These are phyloP conservation scores for Aphrocallistes beatrix DNA, from an alignment of 37 sponge, comb jelly and placozoan genomes.

Conservation along the genomic window DNA sequence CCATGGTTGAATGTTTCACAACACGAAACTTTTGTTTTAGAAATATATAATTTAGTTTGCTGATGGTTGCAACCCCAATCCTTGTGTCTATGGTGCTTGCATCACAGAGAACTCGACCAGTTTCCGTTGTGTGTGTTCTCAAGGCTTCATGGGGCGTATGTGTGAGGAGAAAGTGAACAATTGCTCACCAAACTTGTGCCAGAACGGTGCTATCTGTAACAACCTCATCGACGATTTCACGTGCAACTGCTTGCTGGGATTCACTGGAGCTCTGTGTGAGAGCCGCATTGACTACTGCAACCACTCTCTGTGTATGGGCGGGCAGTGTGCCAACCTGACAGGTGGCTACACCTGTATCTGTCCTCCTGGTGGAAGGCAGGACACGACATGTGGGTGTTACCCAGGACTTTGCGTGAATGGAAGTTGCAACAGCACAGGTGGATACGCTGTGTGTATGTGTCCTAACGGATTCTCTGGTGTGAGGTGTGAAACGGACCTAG, in stretches of 20 bases:
- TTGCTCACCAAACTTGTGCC: background rate
- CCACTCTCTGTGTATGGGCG: background rate
- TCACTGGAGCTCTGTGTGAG: constrained; percentile 20
- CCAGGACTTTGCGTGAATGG: constrained; percentile 4
- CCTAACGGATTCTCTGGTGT: constrained; percentile 17
- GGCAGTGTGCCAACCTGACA: background rate
- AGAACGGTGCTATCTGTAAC: constrained; percentile 2
- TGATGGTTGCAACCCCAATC: constrained; percentile 16
- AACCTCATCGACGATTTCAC: constrained; percentile 16
- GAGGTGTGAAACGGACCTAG: constrained; percentile 11
- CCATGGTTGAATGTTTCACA: background rate
- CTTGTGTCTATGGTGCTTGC: constrained; percentile 33
- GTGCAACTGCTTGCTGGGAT: constrained; percentile 24
- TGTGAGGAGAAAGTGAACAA: constrained; percentile 32
- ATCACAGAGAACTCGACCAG: constrained; percentile 4
- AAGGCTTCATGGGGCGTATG: constrained; percentile 26
- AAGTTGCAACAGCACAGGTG: background rate
- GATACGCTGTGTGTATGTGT: constrained; percentile 21
- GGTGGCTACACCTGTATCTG: background rate
- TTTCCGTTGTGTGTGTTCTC: constrained; percentile 36
- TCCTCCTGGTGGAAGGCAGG: background rate
- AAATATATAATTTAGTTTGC: too few relatives aligned
- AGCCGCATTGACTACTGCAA: background rate
- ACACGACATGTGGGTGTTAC: background rate
- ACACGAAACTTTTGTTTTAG: background rate